Evolutionary conservation across 2,113 vertebrate species (phyloP), one percentile per base, ranked within the genome.

Genomic region (Pollachius pollachius): DNA sequence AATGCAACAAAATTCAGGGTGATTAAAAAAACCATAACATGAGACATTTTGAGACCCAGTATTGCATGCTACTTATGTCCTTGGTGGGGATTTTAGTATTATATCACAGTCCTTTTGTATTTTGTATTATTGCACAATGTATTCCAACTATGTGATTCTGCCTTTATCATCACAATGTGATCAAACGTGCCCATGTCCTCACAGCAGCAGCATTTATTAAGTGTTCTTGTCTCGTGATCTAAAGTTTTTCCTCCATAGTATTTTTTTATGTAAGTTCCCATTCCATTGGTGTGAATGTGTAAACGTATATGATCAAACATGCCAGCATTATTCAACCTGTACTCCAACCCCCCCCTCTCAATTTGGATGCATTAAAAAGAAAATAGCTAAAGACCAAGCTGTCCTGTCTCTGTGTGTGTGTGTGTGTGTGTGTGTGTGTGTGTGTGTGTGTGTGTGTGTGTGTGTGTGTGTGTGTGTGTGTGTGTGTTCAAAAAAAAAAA

Each of bases 201-300:
- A 73, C 56, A 57, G 61, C 56, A 57, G 61, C 65, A 78, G 69
- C 70, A 68, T 86, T 81, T 77, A 85, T 79, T 73, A 84, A 74
- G 41, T 48, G 17, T 83, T 73, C 64, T 61, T 25, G 84, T 83
- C 74, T 62, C 64, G 77, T 68, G 27, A 64, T 71, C 78, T 64
- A 7, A 27, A 27, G 65, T 78, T 79, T 83, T 87, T 85, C 80
- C 73, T 71, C 73, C 88, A 64, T 84, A 80, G 86, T 84, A 80
- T 73, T 71, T 76, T 87, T 84, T 81, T 76, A 72, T 87, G 75
- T 79, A 83, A 86, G 81, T 74, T 82, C 66, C 68, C 78, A 6
- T 89, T 85, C 84, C 77, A 85, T 87, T 74, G 80, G 76, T 88
- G 86, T 90, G 88, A 88, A 88, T 87, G 87, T 90, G 87, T 90